phyloP scores from a whole-genome alignment of 2,797 vertebrate genomes.

The Chrysocyon brachyurus region DNA sequence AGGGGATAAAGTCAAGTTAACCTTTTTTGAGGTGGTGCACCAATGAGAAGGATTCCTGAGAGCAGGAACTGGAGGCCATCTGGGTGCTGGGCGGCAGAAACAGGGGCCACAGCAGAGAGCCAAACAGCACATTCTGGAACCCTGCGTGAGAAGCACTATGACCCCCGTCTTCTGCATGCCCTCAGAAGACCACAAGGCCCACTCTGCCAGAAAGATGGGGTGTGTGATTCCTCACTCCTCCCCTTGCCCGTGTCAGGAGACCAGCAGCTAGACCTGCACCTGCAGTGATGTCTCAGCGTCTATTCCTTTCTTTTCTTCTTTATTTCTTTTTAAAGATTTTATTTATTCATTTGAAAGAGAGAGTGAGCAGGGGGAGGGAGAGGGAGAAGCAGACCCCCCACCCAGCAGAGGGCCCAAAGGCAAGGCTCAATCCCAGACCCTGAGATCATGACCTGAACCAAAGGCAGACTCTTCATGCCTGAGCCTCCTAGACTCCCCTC shows the following conservation, averaged over 20 bases:
- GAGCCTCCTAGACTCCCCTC: too few species aligned
- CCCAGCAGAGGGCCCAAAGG: too few species aligned
- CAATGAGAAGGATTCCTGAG: neutral
- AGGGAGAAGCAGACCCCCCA: too few species aligned
- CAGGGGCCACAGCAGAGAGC: neutral
- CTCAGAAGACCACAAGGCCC: neutral
- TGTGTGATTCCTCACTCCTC: neutral
- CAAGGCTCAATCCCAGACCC: too few species aligned
- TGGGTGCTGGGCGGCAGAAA: neutral
- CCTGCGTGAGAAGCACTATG: neutral
- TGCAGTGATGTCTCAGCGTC: neutral
- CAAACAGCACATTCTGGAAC: neutral
- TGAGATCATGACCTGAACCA: too few species aligned
- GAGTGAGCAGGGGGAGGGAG: too few species aligned
- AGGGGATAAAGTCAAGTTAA: neutral
- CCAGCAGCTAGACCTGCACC: neutral
- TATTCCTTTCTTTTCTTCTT: neutral
- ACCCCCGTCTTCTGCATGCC: neutral
- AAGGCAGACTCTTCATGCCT: too few species aligned
- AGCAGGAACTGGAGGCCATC: neutral
- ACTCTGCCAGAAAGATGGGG: neutral
- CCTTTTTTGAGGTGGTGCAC: too few species aligned
- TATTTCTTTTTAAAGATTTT: too few species aligned
- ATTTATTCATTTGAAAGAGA: too few species aligned
- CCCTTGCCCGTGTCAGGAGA: neutral